These are phyloP conservation scores for Apomyelois bistriatella DNA, from an alignment of 2,888 invertebrate genomes.

Conservation along the genomic window DNA sequence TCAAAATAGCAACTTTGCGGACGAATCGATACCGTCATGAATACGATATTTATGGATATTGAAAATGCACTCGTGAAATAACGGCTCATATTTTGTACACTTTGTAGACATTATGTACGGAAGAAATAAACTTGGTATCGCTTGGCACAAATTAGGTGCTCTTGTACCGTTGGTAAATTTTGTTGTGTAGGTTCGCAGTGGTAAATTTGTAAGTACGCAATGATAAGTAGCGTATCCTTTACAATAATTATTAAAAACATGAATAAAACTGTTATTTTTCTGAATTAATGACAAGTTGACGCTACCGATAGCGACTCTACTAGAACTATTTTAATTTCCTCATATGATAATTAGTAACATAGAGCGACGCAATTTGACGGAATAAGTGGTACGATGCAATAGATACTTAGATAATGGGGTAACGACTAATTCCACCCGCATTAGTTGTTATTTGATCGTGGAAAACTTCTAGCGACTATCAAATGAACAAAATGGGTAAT, in stretches of 20 bases:
- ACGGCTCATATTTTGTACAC: slow-evolving; percentile 16
- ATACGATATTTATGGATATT: slow-evolving; percentile 45
- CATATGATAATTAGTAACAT: not conserved
- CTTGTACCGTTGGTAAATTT: not conserved
- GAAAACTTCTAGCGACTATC: slow-evolving; percentile 2
- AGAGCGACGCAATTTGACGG: slow-evolving; percentile 15
- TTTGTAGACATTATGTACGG: not conserved
- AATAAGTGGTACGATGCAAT: not conserved
- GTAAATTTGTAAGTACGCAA: not conserved
- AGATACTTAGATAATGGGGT: slow-evolving; percentile 3
- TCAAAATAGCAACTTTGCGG: slow-evolving; percentile 30
- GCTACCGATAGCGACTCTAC: no score
- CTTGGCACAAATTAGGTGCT: not conserved
- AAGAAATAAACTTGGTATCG: slow-evolving; percentile 2
- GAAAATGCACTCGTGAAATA: slow-evolving; percentile 39
- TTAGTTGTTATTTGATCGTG: slow-evolving; percentile 5
- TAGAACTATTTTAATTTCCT: no score
- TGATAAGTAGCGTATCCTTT: not conserved
- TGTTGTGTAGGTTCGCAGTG: no score
- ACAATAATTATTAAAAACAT: no score
- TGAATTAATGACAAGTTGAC: no score
- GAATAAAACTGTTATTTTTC: no score
- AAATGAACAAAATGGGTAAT: not conserved
- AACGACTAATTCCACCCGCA: slow-evolving; percentile 1
- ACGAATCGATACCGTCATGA: slow-evolving; percentile 40